Evolutionary conservation across 2,113 vertebrate species (phyloP).

Genomic region (Oncorhynchus gorbuscha): DNA sequence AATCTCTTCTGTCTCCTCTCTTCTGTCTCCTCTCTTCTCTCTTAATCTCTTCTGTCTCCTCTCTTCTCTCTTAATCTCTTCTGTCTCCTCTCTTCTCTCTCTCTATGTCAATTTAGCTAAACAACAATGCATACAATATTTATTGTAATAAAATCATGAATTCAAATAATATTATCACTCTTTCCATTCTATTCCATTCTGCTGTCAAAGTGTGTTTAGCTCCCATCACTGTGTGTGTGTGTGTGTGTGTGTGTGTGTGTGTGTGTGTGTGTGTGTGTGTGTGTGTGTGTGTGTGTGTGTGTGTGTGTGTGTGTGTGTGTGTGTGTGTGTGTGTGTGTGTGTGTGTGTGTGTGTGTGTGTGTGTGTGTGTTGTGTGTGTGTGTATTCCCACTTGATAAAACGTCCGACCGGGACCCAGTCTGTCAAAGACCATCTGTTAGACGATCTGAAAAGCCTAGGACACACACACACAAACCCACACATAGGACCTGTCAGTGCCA

Average conservation of each 20-base stretch:
- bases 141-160: no score
- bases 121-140: no score
- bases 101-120: background rate
- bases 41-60: no score
- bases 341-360: no score
- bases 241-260: constrained; percentile 23
- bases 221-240: background rate
- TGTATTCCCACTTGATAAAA: constrained; percentile 33
- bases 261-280: background rate
- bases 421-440: constrained; percentile 56
- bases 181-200: background rate
- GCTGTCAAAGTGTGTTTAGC: constrained; percentile 31
- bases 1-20: no score
- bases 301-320: background rate
- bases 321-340: no score
- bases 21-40: no score
- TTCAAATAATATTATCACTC: background rate
- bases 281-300: background rate
- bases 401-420: constrained; percentile 29
- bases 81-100: no score
- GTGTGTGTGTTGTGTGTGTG: constrained; percentile 17
- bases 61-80: no score
- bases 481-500: constrained; percentile 17
- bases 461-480: no score
- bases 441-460: background rate